Evolutionary conservation across 2,797 vertebrate species (phyloP).

Genomic region (Falco berigora): DNA sequence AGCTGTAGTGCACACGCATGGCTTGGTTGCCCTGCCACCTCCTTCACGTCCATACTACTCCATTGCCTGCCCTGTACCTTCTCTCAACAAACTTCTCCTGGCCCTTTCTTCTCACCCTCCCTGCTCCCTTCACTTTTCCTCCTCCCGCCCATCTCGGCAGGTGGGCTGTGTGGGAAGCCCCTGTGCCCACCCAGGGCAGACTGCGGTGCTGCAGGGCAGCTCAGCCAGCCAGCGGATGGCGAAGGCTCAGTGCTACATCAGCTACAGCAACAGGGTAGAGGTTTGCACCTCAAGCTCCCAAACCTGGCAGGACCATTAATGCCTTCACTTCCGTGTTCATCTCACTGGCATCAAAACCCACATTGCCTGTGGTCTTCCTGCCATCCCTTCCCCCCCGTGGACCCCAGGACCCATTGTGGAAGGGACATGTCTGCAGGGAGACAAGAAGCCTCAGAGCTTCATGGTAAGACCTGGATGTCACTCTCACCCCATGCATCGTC

Average conservation of each 20-base stretch:
- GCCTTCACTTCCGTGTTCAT: neutral
- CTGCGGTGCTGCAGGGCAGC: neutral
- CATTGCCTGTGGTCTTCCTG: neutral
- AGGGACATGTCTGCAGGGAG: neutral
- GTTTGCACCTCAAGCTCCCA: neutral
- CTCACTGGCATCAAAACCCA: neutral
- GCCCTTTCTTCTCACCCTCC: neutral
- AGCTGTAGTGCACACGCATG: rapidly evolving
- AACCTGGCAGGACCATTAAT: neutral
- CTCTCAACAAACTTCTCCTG: neutral
- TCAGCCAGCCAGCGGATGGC: rapidly evolving
- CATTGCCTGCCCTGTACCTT: neutral
- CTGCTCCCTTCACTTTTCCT: neutral
- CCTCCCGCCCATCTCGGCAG: rapidly evolving
- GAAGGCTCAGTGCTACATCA: rapidly evolving
- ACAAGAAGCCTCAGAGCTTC: neutral
- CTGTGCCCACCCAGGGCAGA: neutral
- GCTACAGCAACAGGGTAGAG: too few species aligned
- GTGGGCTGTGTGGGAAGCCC: neutral
- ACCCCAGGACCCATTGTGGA: neutral
- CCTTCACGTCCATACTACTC: rapidly evolving
- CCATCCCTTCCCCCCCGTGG: rapidly evolving
- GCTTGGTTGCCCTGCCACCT: rapidly evolving
- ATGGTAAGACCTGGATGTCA: neutral
- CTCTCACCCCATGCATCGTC: neutral